phyloP scores from a whole-genome alignment of 1,140 invertebrate species.

The Diabrotica undecimpunctata region DNA sequence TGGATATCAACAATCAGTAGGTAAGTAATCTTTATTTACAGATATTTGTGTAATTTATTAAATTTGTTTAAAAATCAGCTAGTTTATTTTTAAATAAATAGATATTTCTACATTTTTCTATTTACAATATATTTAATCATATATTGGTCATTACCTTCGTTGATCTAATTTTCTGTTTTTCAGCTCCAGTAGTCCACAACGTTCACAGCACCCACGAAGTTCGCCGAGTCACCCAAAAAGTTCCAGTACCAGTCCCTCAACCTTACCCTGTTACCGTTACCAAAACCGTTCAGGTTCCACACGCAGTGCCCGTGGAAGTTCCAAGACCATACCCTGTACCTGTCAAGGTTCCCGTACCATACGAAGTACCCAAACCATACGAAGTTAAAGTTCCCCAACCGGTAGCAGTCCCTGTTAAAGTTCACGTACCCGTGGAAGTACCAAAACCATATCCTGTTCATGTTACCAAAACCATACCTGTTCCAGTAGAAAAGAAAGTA shows the following conservation, averaged over 20 bases:
- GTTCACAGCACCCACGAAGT: slow-evolving; percentile 28
- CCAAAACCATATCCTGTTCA: slow-evolving; percentile 28
- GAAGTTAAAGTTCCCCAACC: slow-evolving; percentile 36
- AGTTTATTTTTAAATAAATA: no score
- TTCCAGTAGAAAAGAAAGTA: slow-evolving; percentile 17
- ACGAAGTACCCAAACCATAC: slow-evolving; percentile 38
- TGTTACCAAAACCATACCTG: slow-evolving; percentile 19
- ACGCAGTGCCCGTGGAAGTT: slow-evolving; percentile 30
- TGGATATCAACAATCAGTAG: no score
- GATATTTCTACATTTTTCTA: no score
- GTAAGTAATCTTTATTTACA: no score
- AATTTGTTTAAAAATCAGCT: no score
- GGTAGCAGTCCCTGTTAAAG: slow-evolving; percentile 35
- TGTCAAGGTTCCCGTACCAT: slow-evolving; percentile 29
- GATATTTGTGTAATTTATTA: no score
- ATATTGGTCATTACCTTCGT: no score
- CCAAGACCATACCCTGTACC: slow-evolving; percentile 29
- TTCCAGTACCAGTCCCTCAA: slow-evolving; percentile 40
- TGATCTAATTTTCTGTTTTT: background rate
- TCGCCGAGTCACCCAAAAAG: slow-evolving; percentile 32
- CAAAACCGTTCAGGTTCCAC: slow-evolving; percentile 31
- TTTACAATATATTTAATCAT: no score
- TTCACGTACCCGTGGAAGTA: slow-evolving; percentile 28
- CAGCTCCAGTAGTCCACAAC: background rate
- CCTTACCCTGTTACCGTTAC: slow-evolving; percentile 45